Base-by-base conservation (phyloP, 2,797 vertebrate species). In the Melanotaenia trifasciata region DNA sequence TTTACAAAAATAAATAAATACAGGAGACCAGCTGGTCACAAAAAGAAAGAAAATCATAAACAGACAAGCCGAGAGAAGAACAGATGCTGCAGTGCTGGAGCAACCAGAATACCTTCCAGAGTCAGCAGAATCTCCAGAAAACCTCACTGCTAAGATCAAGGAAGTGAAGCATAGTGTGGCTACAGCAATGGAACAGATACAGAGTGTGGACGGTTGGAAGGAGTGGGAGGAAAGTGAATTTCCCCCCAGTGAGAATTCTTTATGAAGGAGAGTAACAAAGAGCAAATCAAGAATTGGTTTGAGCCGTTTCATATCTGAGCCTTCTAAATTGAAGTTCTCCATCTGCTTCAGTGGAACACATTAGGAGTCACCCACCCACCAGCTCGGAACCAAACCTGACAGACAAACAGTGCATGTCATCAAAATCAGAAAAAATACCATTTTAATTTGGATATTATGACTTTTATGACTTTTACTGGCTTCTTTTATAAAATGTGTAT, bases 121-220 rank as follows among this genome's bases (percentile, higher is more conserved):
- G 75, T 70, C 67, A 70, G 59, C 70, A 74, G 63, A 78, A 80
- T 30, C 53, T 78, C 36, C 51, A 62, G 77, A 81, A 77, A 64
- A 77, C 74, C 69, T 62, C 67, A 61, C 26, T 64, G 72, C 32
- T 51, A 35, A 83, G 78, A 82, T 80, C 71, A 76, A 87, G 83
- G 53, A 64, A 69, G 53, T 6, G 59, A 87, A 60, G 67, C 64
- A 57, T 76, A 86, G 67, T 51, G n/a, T 33, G 68, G 81, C 74
- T 71, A 76, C 72, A 70, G 64, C 61, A 73, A 56, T 81, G 50
- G 20, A 79, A 54, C 38, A 63, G 53, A 76, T 63, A 70, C 2
- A 76, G 24, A 71, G 33, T 0, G 4, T 61, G 64, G 61, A 63
- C 51, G 63, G 64, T 74, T 83, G 67, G 50, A 63, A 64, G 68